Evolutionary conservation across 2,113 vertebrate species (phyloP).

Genomic region (Corythornis vintsioides): DNA sequence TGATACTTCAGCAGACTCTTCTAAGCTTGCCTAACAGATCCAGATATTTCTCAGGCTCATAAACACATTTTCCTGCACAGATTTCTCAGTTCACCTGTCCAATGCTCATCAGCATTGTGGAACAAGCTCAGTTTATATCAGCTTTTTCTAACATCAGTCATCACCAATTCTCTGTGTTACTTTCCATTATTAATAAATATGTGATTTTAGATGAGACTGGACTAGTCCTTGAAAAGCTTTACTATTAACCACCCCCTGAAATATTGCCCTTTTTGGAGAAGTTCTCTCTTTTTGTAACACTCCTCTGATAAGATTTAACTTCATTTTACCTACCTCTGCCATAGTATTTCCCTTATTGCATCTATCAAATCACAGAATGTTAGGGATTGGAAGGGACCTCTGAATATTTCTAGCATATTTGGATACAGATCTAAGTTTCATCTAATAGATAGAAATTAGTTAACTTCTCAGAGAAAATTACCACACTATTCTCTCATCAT

Average conservation of each 20-base stretch:
- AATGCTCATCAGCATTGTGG: neutral
- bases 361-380: neutral
- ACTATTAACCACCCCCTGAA: neutral
- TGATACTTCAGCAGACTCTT: neutral
- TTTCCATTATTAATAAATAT: neutral
- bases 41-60: neutral
- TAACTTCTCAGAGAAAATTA: neutral
- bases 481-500: neutral
- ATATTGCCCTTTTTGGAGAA: neutral
- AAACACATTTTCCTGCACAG: neutral
- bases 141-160: neutral
- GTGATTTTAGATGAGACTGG: neutral
- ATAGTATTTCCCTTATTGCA: neutral
- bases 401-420: neutral
- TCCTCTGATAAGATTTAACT: neutral
- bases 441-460: neutral
- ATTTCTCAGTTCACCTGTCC: neutral
- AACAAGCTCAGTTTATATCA: neutral
- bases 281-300: neutral
- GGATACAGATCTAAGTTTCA: neutral
- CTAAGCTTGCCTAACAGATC: neutral
- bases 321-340: neutral
- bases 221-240: neutral
- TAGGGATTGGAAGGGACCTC: no score
- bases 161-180: neutral